A percentile compares a stretch with the other conserved stretches of the same genome.
Conservation (phyloP, 2,888 invertebrate species). For the Drosophila colorata region DNA sequence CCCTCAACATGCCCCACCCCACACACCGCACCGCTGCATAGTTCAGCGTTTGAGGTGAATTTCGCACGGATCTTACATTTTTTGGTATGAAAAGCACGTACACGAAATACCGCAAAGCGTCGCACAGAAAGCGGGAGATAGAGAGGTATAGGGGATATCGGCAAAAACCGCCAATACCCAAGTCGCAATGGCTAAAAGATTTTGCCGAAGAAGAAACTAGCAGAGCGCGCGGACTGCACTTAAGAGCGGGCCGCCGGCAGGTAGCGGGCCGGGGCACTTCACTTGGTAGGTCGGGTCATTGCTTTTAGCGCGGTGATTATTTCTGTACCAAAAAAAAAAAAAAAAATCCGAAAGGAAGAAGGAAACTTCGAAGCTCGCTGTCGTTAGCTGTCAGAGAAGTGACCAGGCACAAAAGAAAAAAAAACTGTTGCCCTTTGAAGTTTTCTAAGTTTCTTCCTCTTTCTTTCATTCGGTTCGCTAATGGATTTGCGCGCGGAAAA, state of each 20-base stretch:
- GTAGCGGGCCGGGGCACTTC: slow-evolving; percentile 16
- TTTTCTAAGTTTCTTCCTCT: slow-evolving; percentile 19
- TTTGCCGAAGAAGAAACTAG: slow-evolving; percentile 42
- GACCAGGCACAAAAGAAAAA: slow-evolving; percentile 44
- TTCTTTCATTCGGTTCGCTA: slow-evolving; percentile 34
- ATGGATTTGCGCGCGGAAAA: slow-evolving; percentile 57
- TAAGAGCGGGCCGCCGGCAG: slow-evolving; percentile 1
- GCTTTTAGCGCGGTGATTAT: slow-evolving; percentile 72
- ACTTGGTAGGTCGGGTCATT: slow-evolving; percentile 62
- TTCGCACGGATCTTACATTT: slow-evolving; percentile 53
- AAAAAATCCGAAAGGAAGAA: not conserved
- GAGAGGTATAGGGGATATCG: slow-evolving; percentile 4
- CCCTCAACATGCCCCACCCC: not conserved
- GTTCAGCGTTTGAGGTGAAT: slow-evolving; percentile 52
- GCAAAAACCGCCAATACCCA: slow-evolving; percentile 50
- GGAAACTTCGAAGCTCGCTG: slow-evolving; percentile 48
- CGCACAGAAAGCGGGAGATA: slow-evolving; percentile 24
- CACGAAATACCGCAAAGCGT: slow-evolving; percentile 68
- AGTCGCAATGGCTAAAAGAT: slow-evolving; percentile 41
- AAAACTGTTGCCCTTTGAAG: slow-evolving; percentile 59
- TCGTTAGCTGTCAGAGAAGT: slow-evolving; percentile 61
- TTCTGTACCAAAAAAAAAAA: slow-evolving; percentile 38
- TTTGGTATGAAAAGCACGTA: slow-evolving; percentile 72
- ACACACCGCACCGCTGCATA: not conserved
- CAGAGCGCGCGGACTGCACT: slow-evolving; percentile 43